Evolutionary conservation across 2,888 invertebrate species (phyloP), one percentile per base, ranked within the genome.

Genomic region (Volucella inanis): DNA sequence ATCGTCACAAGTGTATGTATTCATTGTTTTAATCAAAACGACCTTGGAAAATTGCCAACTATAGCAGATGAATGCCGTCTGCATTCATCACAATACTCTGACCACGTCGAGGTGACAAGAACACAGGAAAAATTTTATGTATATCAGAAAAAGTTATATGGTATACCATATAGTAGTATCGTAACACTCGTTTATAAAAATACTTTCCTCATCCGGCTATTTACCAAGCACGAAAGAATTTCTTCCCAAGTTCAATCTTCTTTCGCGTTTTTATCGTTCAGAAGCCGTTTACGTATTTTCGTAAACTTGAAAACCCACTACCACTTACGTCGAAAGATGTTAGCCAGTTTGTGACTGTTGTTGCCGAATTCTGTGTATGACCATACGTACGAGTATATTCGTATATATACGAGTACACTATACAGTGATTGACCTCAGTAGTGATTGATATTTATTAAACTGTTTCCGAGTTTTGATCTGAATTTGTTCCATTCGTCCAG

Each of bases 31-130:
- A 55, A 78, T 70, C 50, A 31, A 78, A 71, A 50, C 43, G 70
- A 71, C 78, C 70, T 78, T 78, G 78, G 65, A 31, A 18, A 65
- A 57, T 38, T 52, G 71, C 71, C 78, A 64, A 67, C 47, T 15
- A 41, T 3, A 47, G 49, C 54, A 39, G 15, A 45, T 38, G 38
- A 55, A 47, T 15, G 14, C 45, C 18, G 22, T 39, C 41, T 71
- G 59, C 47, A 41, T 39, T 55, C 50, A 45, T 41, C 18, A 38
- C 22, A 54, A 67, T 45, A 18, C n/a, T 8, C 1, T 31, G 22
- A 52, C 14, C 10, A 67, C 31, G 31, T 0, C 31, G 31, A 31
- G 31, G 31, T 31, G 52, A 41, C 52, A 49, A 54, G 41, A 49
- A 57, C 38, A 57, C 43, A 57, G 15, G 8, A 55, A 14, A 38